phyloP scores from a whole-genome alignment of 2,113 vertebrate genomes.

The Vidua macroura region DNA sequence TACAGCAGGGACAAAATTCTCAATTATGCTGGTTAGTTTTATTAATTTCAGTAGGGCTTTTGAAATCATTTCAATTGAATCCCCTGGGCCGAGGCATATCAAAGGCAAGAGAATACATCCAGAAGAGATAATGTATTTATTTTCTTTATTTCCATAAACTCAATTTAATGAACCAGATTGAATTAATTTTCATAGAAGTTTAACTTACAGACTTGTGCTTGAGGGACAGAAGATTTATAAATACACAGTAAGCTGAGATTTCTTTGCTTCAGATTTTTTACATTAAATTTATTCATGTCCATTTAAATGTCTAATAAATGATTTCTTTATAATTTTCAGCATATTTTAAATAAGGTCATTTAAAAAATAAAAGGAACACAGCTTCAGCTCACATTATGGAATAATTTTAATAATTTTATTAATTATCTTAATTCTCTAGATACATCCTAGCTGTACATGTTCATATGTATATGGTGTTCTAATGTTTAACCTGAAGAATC shows the following conservation, averaged over 20 bases:
- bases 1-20: conserved; percentile 2
- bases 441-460: not conserved
- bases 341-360: not conserved
- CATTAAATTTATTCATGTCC: not conserved
- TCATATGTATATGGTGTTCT: not conserved
- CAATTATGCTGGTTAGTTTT: conserved; percentile 12
- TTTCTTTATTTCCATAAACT: not conserved
- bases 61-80: not conserved
- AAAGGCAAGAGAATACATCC: not conserved
- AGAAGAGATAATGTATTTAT: not conserved
- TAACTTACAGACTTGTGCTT: not conserved
- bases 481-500: not conserved
- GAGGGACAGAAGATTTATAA: not conserved
- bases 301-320: not conserved
- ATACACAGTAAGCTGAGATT: not conserved
- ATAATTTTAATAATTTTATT: not conserved
- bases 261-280: not conserved
- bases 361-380: not conserved
- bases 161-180: not conserved
- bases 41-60: conserved; percentile 31
- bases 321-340: not conserved
- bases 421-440: not conserved
- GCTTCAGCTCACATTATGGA: not conserved
- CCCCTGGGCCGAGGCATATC: not conserved
- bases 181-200: not conserved